Evolutionary conservation across 1,140 invertebrate genomes (phyloP).

Genomic region (Mizuhopecten yessoensis): DNA sequence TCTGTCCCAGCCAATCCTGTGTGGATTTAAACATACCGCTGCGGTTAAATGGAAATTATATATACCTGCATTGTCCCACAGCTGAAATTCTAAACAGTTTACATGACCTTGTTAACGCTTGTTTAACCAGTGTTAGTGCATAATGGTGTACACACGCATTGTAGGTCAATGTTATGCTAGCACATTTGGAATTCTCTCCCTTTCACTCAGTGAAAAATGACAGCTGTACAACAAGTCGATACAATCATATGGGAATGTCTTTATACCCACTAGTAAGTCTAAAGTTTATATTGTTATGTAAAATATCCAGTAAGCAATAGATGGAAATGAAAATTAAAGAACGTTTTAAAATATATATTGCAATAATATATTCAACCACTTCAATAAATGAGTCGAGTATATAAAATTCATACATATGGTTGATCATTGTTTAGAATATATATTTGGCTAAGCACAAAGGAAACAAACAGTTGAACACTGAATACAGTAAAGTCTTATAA

Average conservation of each 20-base stretch:
- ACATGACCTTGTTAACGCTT: neutral
- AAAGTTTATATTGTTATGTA: neutral
- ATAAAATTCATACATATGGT: too few species aligned
- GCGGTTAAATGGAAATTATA: neutral
- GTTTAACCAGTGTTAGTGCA: neutral
- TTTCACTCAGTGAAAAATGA: neutral
- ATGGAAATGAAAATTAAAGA: neutral
- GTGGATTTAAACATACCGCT: neutral
- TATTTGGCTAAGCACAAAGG: too few species aligned
- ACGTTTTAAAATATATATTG: neutral
- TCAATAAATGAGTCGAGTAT: too few species aligned
- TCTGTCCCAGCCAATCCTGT: neutral
- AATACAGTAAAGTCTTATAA: too few species aligned
- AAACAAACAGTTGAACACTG: too few species aligned
- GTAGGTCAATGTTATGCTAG: constrained; percentile 18
- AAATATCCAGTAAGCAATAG: neutral
- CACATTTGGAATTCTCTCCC: neutral
- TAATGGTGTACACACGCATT: neutral
- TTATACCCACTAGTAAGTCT: too few species aligned
- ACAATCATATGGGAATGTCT: neutral
- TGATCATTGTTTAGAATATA: too few species aligned
- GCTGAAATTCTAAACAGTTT: constrained; percentile 3
- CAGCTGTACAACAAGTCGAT: neutral
- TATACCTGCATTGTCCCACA: constrained; percentile 15
- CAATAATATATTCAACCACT: too few species aligned